A percentile compares a stretch with the other conserved stretches of the same genome.
phyloP scores from a whole-genome alignment of 23 tunicate genomes.

The Styela clava region DNA sequence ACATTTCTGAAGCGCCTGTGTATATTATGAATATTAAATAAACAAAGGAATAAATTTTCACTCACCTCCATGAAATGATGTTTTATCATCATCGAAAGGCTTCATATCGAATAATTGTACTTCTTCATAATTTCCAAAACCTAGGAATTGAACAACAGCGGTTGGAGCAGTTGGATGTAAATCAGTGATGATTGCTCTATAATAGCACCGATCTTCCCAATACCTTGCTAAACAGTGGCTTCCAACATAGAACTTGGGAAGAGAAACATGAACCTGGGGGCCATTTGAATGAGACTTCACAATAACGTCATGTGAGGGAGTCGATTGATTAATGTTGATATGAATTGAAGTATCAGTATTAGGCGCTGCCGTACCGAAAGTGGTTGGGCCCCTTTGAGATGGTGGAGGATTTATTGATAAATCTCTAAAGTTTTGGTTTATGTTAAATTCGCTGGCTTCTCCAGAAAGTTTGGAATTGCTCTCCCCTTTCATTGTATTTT shows the following conservation, averaged over 20 bases:
- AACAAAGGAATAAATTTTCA: too few relatives aligned
- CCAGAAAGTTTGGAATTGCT: not conserved
- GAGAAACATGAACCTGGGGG: conserved; percentile 13
- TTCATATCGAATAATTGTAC: conserved; percentile 42
- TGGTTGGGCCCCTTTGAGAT: conserved; percentile 21
- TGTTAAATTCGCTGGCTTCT: not conserved
- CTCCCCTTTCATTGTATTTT: not conserved
- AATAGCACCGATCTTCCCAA: conserved; percentile 72
- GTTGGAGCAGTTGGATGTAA: conserved; percentile 51
- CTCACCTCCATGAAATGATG: not conserved
- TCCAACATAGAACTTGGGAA: conserved; percentile 14
- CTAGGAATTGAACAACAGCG: conserved; percentile 57
- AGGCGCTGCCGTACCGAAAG: not conserved
- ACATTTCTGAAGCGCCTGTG: too few relatives aligned
- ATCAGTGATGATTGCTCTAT: conserved; percentile 47
- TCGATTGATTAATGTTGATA: not conserved
- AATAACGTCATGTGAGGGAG: not conserved
- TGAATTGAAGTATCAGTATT: not conserved
- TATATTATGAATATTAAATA: too few relatives aligned
- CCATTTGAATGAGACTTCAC: not conserved
- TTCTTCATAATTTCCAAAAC: conserved; percentile 73
- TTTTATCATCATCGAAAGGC: conserved; percentile 8
- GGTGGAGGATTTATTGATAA: conserved; percentile 19
- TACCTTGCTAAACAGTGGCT: conserved; percentile 44
- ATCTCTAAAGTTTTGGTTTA: not conserved